Percentiles rank a stretch among this genome's conserved stretches.
Evolutionary conservation across 2,888 invertebrate species (phyloP).

Genomic region (Acleris emargana): DNA sequence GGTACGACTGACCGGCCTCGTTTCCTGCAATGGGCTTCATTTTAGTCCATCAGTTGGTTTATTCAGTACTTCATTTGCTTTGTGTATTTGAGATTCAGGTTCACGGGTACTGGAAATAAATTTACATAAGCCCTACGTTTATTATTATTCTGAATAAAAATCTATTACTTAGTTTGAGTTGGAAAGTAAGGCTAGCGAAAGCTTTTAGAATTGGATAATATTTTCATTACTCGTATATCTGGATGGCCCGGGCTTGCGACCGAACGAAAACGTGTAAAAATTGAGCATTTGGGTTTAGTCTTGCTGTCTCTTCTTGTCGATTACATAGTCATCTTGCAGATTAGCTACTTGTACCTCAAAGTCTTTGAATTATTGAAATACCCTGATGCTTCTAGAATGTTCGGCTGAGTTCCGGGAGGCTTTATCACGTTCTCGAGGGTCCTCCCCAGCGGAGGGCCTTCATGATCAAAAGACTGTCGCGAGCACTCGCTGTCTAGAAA

Average conservation of each 20-base stretch:
- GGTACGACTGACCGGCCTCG: slow-evolving; percentile 7
- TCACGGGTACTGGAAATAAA: slow-evolving; percentile 3
- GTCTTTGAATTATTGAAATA: slow-evolving; percentile 17
- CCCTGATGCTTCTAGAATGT: slow-evolving; percentile 20
- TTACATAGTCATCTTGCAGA: not conserved
- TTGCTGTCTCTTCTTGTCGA: not conserved
- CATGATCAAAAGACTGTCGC: slow-evolving; percentile 36
- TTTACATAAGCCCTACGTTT: slow-evolving; percentile 9
- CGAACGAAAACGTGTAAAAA: not conserved
- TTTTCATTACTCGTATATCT: too few relatives aligned
- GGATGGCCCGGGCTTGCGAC: not conserved
- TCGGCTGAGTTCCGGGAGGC: slow-evolving; percentile 12
- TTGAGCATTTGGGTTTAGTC: not conserved
- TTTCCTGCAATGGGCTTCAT: slow-evolving; percentile 24
- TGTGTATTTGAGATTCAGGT: slow-evolving; percentile 19
- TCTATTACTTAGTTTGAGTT: slow-evolving; percentile 3
- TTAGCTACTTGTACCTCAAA: slow-evolving; percentile 19
- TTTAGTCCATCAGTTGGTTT: slow-evolving; percentile 12
- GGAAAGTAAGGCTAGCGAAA: not conserved
- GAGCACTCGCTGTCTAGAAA: slow-evolving; percentile 19
- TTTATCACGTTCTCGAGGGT: slow-evolving; percentile 33
- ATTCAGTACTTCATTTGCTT: slow-evolving; percentile 25
- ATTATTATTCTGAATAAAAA: slow-evolving; percentile 1
- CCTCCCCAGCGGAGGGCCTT: slow-evolving; percentile 25
- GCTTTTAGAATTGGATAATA: slow-evolving; percentile 1